Evolutionary conservation across 2,888 invertebrate species (phyloP).

Genomic region (Netelia virgata): DNA sequence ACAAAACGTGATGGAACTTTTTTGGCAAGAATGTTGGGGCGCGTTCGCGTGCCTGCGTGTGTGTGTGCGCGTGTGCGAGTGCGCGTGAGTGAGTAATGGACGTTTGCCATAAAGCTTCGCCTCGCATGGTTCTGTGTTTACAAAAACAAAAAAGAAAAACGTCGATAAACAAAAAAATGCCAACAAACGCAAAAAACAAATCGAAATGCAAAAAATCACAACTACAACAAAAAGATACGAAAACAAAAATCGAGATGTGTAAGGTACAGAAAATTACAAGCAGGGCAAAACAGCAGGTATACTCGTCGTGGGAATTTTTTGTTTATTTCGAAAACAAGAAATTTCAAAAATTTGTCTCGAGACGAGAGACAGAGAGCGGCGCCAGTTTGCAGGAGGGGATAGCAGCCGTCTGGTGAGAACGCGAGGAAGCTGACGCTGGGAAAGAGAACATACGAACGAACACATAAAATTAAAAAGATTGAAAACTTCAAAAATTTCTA

Average conservation of each 20-base stretch:
- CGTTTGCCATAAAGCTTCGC: constrained; percentile 85
- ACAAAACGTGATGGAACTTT: constrained; percentile 39
- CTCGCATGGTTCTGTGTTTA: constrained; percentile 85
- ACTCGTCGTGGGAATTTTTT: constrained; percentile 18
- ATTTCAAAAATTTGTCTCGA: background rate
- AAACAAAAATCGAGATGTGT: background rate
- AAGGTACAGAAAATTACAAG: constrained; percentile 29
- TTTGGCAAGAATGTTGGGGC: constrained; percentile 73
- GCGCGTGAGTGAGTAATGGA: constrained; percentile 82
- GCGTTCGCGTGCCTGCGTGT: constrained; percentile 71
- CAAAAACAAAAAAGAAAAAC: constrained; percentile 53
- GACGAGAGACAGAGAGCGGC: constrained; percentile 23
- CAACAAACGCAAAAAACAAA: constrained; percentile 24
- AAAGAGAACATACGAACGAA: constrained; percentile 13
- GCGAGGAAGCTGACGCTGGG: background rate
- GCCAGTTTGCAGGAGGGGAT: constrained; percentile 2
- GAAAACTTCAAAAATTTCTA: background rate
- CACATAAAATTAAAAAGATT: constrained; percentile 35
- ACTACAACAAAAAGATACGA: constrained; percentile 13
- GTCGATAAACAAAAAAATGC: constrained; percentile 30
- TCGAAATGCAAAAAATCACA: constrained; percentile 25
- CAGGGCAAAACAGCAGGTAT: constrained; percentile 16
- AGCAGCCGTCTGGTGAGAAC: constrained; percentile 36
- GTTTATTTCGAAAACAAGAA: background rate
- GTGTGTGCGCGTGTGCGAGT: constrained; percentile 74